Conservation (phyloP, 37 sponge, comb jelly and placozoan genomes). For the Bolinopsis microptera region DNA sequence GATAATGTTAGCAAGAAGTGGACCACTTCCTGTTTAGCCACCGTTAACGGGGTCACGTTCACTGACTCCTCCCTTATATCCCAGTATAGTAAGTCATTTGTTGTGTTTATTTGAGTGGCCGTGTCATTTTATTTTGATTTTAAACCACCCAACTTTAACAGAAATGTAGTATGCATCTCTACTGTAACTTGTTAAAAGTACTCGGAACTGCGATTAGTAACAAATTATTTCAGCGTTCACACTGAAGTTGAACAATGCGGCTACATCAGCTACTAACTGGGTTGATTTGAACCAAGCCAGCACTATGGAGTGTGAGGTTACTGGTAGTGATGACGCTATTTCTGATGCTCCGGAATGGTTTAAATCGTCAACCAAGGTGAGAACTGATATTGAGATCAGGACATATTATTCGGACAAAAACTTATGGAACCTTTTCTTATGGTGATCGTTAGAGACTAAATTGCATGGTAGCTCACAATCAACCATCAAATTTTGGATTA, state of each 20-base stretch:
- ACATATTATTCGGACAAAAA: too few relatives aligned
- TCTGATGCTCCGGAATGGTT: neutral
- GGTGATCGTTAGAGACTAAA: too few relatives aligned
- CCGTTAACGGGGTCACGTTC: neutral
- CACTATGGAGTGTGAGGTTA: neutral
- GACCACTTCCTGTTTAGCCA: neutral
- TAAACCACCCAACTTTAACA: too few relatives aligned
- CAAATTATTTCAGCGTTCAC: constrained; percentile 11
- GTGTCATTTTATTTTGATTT: too few relatives aligned
- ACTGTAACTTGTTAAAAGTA: too few relatives aligned
- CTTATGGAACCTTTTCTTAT: too few relatives aligned
- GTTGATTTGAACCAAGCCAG: neutral
- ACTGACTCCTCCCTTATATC: neutral
- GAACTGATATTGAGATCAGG: too few relatives aligned
- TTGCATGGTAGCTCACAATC: too few relatives aligned
- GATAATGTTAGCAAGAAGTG: constrained; percentile 19
- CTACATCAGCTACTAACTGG: neutral
- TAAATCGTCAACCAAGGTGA: neutral
- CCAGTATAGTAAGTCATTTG: neutral
- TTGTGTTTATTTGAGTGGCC: too few relatives aligned
- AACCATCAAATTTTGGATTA: too few relatives aligned
- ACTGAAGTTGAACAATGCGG: neutral
- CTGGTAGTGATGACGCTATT: neutral
- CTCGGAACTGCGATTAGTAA: too few relatives aligned
- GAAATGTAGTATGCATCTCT: too few relatives aligned